A percentile compares a stretch with the other conserved stretches of the same genome.
These are phyloP conservation scores for Nesospiza acunhae DNA, from an alignment of 2,113 vertebrate species.

Conservation along the genomic window DNA sequence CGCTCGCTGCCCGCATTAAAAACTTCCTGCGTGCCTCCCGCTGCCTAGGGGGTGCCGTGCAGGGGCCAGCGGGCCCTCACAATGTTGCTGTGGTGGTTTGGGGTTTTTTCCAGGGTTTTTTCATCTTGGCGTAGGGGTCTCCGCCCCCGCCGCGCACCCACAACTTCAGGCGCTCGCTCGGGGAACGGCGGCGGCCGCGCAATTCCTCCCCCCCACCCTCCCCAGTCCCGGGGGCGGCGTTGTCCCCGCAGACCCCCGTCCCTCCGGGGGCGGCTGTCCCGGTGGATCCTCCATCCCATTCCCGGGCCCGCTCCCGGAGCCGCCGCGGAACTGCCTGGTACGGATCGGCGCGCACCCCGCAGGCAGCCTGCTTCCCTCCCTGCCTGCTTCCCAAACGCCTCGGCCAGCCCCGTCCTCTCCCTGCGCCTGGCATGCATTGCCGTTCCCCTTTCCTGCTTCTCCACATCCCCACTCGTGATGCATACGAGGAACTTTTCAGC, in stretches of 20 bases:
- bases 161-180: background rate
- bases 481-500: background rate
- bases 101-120: background rate
- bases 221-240: background rate
- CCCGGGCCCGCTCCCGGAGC: background rate
- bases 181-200: background rate
- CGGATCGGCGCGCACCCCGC: background rate
- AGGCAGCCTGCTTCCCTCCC: background rate
- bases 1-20: conserved; percentile 53
- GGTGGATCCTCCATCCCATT: background rate
- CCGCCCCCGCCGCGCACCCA: background rate
- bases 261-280: background rate
- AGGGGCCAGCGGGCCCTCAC: background rate
- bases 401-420: background rate
- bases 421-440: background rate
- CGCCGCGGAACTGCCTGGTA: background rate
- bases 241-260: background rate
- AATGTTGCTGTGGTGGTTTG: background rate
- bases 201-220: too few species aligned
- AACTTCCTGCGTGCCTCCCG: conserved; percentile 64
- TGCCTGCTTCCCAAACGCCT: background rate
- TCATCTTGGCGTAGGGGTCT: background rate
- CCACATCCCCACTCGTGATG: background rate
- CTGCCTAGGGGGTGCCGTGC: conserved; percentile 11
- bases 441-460: too few species aligned